These are phyloP conservation scores for Mylabris phalerata DNA, from an alignment of 1,140 invertebrate genomes.

Conservation along the genomic window DNA sequence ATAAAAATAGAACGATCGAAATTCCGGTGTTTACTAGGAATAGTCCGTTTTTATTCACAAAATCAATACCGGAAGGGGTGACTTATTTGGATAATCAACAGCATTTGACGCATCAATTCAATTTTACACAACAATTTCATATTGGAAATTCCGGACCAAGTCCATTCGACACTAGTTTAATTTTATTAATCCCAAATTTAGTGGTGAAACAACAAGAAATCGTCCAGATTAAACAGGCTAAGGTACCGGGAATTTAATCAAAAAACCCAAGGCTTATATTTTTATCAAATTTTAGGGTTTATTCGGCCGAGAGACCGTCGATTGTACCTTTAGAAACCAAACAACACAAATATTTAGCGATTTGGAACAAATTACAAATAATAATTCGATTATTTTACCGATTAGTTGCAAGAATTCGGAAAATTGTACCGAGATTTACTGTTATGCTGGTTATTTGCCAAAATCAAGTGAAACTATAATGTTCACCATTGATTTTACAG, in stretches of 20 bases:
- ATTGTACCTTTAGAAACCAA: neutral
- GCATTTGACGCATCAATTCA: neutral
- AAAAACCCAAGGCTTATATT: no score
- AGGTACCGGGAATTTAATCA: conserved; percentile 1
- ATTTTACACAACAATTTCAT: conserved; percentile 11
- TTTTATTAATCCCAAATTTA: conserved; percentile 9
- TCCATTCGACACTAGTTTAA: conserved; percentile 9
- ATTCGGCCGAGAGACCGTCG: neutral
- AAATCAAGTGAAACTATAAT: conserved; percentile 10
- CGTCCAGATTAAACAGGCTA: conserved; percentile 8
- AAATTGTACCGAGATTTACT: conserved; percentile 4
- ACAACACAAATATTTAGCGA: no score
- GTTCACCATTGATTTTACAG: conserved; percentile 5
- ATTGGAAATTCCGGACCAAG: conserved; percentile 18
- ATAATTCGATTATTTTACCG: conserved; percentile 1
- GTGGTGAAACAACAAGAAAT: conserved; percentile 1
- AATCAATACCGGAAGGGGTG: neutral
- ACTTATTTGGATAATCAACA: neutral
- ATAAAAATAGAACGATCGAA: neutral
- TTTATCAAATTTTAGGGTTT: neutral
- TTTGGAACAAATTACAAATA: neutral
- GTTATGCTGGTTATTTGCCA: conserved; percentile 15
- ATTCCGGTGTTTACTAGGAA: conserved; percentile 15
- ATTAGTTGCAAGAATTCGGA: neutral
- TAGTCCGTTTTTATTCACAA: conserved; percentile 14